phyloP scores from a whole-genome alignment of 2,797 vertebrate species.

The Menidia menidia region DNA sequence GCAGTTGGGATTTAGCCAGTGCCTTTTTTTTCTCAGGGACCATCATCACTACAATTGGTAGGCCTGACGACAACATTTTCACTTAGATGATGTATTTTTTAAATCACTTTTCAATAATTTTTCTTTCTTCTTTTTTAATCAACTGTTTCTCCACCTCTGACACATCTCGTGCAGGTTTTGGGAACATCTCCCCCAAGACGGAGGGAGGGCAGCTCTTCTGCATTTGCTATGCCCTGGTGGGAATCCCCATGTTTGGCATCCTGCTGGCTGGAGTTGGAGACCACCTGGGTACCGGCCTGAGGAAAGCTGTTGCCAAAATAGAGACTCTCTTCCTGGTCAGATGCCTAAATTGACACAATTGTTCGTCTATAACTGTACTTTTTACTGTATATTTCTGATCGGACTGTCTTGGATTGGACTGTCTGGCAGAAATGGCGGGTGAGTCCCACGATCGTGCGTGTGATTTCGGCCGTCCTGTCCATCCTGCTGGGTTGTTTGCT shows the following conservation, averaged over 20 bases:
- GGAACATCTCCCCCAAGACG: conserved; percentile 91
- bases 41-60: conserved; percentile 94
- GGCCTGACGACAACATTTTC: conserved; percentile 8
- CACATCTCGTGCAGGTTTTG: conserved; percentile 83
- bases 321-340: conserved; percentile 92
- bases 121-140: conserved; percentile 1
- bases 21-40: conserved; percentile 95
- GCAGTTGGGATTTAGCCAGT: conserved; percentile 89
- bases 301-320: conserved; percentile 86
- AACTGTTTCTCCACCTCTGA: not conserved
- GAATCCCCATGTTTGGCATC: conserved; percentile 92
- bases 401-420: conserved; percentile 10
- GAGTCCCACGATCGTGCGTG: conserved; percentile 86
- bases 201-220: conserved; percentile 90
- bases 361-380: not conserved
- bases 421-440: conserved; percentile 88
- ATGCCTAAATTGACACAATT: conserved; percentile 3
- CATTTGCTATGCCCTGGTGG: conserved; percentile 91
- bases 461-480: conserved; percentile 90
- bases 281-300: conserved; percentile 89
- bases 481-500: conserved; percentile 89
- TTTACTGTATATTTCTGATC: conserved; percentile 2
- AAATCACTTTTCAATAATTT: not conserved
- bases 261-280: conserved; percentile 91
- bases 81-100: not conserved